Percentiles rank a stretch among this genome's conserved stretches.
Conservation (phyloP, 1,140 invertebrate genomes). For the Habropoda laboriosa region DNA sequence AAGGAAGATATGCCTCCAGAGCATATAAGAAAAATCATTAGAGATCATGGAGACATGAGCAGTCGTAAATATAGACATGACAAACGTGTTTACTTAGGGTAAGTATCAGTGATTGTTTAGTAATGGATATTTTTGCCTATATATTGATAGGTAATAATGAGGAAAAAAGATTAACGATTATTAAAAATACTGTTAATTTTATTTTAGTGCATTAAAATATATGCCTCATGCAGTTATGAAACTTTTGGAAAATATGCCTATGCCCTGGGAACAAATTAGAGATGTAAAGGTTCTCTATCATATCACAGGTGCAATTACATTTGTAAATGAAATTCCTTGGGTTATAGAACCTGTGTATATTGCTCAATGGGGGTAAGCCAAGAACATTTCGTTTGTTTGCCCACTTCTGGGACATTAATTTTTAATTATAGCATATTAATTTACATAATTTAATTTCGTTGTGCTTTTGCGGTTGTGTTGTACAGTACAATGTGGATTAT, state of each 20-base stretch:
- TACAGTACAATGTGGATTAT: constrained; percentile 99
- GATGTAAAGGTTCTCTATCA: constrained; percentile 99
- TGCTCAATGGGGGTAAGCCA: constrained; percentile 97
- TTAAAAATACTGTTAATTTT: constrained; percentile 1
- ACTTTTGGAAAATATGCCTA: constrained; percentile 99
- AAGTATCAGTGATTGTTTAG: constrained; percentile 62
- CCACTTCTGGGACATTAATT: not conserved
- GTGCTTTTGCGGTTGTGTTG: constrained; percentile 55
- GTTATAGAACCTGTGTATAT: constrained; percentile 99
- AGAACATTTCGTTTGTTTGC: not conserved
- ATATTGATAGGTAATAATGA: not conserved
- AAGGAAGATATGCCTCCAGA: constrained; percentile 99
- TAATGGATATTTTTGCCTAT: not conserved
- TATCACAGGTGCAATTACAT: constrained; percentile 99
- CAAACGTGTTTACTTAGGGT: constrained; percentile 98
- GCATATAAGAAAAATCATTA: constrained; percentile 98
- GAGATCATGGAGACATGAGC: constrained; percentile 99
- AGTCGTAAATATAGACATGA: constrained; percentile 99
- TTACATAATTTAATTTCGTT: not conserved
- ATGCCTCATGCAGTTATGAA: constrained; percentile 99
- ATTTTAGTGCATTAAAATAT: constrained; percentile 95
- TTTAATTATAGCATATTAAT: not conserved
- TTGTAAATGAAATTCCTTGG: constrained; percentile 99
- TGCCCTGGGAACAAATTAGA: constrained; percentile 99
- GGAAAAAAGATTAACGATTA: not conserved